These are phyloP conservation scores for Heterodera carotae DNA, from an alignment of 1,140 invertebrate genomes.

Conservation along the genomic window DNA sequence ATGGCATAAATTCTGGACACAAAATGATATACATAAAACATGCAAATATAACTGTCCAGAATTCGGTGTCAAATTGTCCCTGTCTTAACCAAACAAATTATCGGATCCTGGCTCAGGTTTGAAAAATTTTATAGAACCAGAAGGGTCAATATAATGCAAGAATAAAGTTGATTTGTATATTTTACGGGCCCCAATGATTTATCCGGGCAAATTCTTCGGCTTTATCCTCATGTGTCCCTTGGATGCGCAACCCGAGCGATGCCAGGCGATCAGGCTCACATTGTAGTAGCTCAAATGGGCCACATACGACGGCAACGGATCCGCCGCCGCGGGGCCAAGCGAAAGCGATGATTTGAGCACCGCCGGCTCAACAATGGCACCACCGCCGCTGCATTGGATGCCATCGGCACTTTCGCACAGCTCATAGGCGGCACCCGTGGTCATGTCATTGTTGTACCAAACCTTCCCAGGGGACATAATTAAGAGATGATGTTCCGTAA, in stretches of 20 bases:
- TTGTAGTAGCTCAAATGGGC: conserved; percentile 40
- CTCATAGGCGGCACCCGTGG: conserved; percentile 31
- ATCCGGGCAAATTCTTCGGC: conserved; percentile 25
- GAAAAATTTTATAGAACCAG: too few relatives aligned
- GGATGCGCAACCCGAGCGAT: conserved; percentile 28
- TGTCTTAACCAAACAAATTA: too few relatives aligned
- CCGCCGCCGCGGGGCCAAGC: neutral
- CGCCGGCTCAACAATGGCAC: neutral
- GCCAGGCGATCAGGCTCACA: conserved; percentile 41
- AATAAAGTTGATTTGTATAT: too few relatives aligned
- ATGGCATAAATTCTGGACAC: too few relatives aligned
- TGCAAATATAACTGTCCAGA: too few relatives aligned
- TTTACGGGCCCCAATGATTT: too few relatives aligned
- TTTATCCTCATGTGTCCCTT: conserved; percentile 26
- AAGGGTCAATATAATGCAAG: too few relatives aligned
- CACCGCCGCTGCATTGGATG: conserved; percentile 15
- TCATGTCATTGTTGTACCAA: conserved; percentile 44
- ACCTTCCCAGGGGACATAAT: conserved; percentile 25
- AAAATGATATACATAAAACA: too few relatives aligned
- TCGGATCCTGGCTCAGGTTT: too few relatives aligned
- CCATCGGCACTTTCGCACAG: conserved; percentile 39
- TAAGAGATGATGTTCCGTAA: neutral
- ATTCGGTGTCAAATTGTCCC: too few relatives aligned
- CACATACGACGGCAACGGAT: conserved; percentile 19
- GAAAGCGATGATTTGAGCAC: conserved; percentile 13